Percentiles rank a stretch among this genome's conserved stretches.
Conservation (phyloP, 2,113 vertebrate genomes). For the Azemiops feae region DNA sequence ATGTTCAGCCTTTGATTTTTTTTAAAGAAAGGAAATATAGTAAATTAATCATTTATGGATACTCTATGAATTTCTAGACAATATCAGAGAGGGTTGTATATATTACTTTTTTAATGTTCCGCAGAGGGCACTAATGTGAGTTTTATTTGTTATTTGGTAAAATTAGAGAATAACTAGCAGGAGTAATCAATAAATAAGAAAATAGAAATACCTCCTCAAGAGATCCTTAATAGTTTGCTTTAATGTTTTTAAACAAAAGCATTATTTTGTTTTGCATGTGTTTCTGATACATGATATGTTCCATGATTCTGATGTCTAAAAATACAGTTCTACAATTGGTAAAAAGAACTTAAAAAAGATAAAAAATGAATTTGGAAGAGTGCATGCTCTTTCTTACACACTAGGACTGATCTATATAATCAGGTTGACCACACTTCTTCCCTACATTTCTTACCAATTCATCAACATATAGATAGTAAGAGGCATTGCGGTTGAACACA, state of each 20-base stretch:
- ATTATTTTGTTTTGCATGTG: neutral
- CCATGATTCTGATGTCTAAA: neutral
- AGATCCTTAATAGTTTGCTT: neutral
- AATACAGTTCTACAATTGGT: neutral
- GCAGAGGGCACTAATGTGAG: neutral
- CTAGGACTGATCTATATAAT: neutral
- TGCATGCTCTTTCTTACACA: neutral
- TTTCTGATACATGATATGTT: neutral
- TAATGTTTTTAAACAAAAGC: neutral
- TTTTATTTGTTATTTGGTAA: neutral
- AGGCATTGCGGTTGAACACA: neutral
- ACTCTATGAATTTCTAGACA: neutral
- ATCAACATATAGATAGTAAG: neutral
- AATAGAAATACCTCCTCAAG: neutral
- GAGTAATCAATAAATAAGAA: neutral
- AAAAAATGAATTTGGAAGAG: neutral
- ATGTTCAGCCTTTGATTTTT: neutral
- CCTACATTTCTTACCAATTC: neutral
- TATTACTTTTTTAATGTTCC: neutral
- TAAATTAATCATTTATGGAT: neutral
- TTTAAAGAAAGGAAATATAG: neutral
- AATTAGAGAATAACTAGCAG: neutral
- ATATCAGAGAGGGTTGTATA: neutral
- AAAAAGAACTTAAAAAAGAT: neutral
- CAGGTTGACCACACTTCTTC: neutral